Conservation (phyloP, 2,888 invertebrate species). For the Drosophila rubida region DNA sequence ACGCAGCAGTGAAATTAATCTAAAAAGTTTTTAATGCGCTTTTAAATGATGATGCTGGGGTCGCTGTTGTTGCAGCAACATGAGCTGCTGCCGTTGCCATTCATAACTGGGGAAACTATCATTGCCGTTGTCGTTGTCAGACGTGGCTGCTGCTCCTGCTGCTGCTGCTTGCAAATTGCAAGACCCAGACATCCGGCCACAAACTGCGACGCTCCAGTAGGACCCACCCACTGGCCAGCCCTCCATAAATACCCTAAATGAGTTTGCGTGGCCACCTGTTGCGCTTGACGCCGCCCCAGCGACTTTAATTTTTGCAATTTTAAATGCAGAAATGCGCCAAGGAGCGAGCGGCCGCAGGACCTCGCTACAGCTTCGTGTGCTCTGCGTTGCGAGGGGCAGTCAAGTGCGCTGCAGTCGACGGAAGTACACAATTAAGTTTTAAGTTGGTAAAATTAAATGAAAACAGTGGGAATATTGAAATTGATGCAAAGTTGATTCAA, state of each 20-base stretch:
- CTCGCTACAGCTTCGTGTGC: not conserved
- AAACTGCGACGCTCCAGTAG: conserved; percentile 39
- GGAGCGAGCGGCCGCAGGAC: conserved; percentile 12
- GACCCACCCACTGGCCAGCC: not conserved
- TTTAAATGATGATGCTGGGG: conserved; percentile 81
- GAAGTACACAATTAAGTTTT: conserved; percentile 80
- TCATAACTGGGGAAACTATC: conserved; percentile 64
- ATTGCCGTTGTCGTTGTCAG: conserved; percentile 67
- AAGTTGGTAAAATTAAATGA: conserved; percentile 78
- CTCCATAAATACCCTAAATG: conserved; percentile 56
- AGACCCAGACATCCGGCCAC: conserved; percentile 67
- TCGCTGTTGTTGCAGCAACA: conserved; percentile 10
- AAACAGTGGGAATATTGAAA: conserved; percentile 80
- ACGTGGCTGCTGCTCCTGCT: conserved; percentile 33
- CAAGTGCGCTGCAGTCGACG: conserved; percentile 48
- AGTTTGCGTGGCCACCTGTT: conserved; percentile 73
- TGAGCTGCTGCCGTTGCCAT: conserved; percentile 43
- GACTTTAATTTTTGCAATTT: conserved; percentile 79
- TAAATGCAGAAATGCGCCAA: conserved; percentile 55
- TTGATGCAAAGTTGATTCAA: conserved; percentile 79
- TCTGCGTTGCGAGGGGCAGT: conserved; percentile 10
- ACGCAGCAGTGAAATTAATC: conserved; percentile 81
- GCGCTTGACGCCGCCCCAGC: conserved; percentile 26
- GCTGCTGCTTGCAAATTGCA: conserved; percentile 66
- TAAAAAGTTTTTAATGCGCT: conserved; percentile 84